These are phyloP conservation scores for Diorhabda elongata DNA, from an alignment of 1,140 invertebrate species.

Conservation along the genomic window DNA sequence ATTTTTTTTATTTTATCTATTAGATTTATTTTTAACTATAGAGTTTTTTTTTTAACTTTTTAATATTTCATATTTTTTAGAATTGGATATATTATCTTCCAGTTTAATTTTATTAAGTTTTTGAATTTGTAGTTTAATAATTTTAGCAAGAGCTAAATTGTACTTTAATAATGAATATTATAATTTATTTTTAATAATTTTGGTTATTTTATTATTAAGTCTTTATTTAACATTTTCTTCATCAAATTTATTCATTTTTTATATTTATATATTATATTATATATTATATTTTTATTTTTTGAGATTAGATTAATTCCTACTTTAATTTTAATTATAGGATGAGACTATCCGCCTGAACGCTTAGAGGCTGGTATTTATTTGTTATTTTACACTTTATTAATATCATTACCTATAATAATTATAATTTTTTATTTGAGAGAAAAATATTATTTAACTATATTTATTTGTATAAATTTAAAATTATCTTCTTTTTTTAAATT, in stretches of 20 bases:
- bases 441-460: too few relatives aligned
- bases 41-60: conserved; percentile 43
- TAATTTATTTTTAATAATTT: conserved; percentile 51
- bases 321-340: too few relatives aligned
- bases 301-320: conserved; percentile 40
- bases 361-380: too few relatives aligned
- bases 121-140: conserved; percentile 54
- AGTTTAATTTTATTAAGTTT: conserved; percentile 52
- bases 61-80: conserved; percentile 47
- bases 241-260: conserved; percentile 63
- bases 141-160: conserved; percentile 51
- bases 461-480: too few relatives aligned
- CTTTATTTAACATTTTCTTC: conserved; percentile 55
- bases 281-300: conserved; percentile 50
- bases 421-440: too few relatives aligned
- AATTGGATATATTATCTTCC: conserved; percentile 51
- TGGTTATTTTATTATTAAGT: conserved; percentile 54
- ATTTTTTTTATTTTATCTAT: conserved; percentile 46
- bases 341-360: too few relatives aligned
- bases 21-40: conserved; percentile 47
- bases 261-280: conserved; percentile 46
- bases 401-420: too few relatives aligned
- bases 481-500: conserved; percentile 47
- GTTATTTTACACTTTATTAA: too few relatives aligned
- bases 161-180: conserved; percentile 48